Percentiles rank a stretch among this genome's conserved stretches.
Conservation (phyloP, 2,113 vertebrate genomes). For the Callorhinus ursinus region DNA sequence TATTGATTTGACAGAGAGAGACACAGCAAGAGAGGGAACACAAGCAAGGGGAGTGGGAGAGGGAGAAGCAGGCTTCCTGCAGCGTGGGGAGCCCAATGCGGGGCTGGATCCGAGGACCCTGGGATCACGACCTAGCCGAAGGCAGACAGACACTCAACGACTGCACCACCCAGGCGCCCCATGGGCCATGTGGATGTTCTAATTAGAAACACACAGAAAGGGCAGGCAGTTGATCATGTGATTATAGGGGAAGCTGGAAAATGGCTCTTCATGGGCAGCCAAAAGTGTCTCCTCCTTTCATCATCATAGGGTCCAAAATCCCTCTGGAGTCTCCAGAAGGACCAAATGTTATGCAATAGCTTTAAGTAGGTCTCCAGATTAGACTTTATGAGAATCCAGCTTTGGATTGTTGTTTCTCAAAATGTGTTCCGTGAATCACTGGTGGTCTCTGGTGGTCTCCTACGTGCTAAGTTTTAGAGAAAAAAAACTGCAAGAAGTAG, state of each 20-base stretch:
- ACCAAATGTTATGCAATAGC: neutral
- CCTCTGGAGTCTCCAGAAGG: neutral
- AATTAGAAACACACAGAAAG: neutral
- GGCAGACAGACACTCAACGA: too few species aligned
- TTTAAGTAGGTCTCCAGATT: neutral
- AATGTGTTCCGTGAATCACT: neutral
- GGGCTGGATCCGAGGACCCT: too few species aligned
- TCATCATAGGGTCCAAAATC: neutral
- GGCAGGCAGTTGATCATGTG: neutral
- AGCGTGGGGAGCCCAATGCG: too few species aligned
- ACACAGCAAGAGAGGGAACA: too few species aligned
- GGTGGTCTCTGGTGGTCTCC: neutral
- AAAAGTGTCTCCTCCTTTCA: neutral
- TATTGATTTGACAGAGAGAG: too few species aligned
- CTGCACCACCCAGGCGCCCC: too few species aligned
- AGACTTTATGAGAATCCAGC: neutral
- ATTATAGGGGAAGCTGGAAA: neutral
- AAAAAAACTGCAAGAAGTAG: neutral
- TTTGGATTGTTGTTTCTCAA: neutral
- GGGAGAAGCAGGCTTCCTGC: too few species aligned
- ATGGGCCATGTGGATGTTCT: neutral
- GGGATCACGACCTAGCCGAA: too few species aligned
- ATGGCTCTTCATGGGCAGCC: neutral
- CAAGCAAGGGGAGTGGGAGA: too few species aligned
- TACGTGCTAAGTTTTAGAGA: neutral